Base-by-base conservation (phyloP, 2,797 vertebrate genomes). In the Heteromormyrus szaboi region DNA sequence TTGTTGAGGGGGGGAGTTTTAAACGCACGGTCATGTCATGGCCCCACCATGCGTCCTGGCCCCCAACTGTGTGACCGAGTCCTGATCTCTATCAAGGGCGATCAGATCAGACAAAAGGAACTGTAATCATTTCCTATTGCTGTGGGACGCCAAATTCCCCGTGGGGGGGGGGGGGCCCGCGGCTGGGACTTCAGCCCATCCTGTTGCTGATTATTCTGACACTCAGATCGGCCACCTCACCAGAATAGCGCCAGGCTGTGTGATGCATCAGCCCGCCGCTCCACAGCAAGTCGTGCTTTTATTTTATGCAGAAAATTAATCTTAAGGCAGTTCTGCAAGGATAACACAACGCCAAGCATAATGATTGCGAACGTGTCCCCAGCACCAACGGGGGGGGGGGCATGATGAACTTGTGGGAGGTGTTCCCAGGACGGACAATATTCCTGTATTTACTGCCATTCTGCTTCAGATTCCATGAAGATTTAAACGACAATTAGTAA, bases 51-150 rank as follows among this genome's bases (percentile, higher is more conserved):
- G 25, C 33, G 2, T 22, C 81, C 81, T 84, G 46, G n/a, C 11
- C 12, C 17, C 2, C 25, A 11, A 29, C 44, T 85, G 29, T 56
- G 85, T 56, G 17, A 54, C 51, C 12, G 8, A 37, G 29, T 53
- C 25, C 9, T 22, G 51, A 54, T 29, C 44, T 54, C n/a, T 14
- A 59, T 59, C 41, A 53, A 88, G 88, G 41, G 41, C 33, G 46
- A 56, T 22, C 25, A 56, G 29, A 89, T 89, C 44, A 46, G 59
- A 72, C 25, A 37, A 86, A 68, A 89, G 56, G 37, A 89, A 76
- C 90, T 91, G 91, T 92, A 92, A 90, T 90, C 89, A 89, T 90
- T 89, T 90, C 90, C 90, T 88, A 2, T 88, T 90, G 91, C 88
- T 92, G 92, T 92, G 90, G 88, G 90, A 87, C 86, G 92, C 89